phyloP scores from a whole-genome alignment of 2,888 invertebrate genomes.

The Tinea trinotella region DNA sequence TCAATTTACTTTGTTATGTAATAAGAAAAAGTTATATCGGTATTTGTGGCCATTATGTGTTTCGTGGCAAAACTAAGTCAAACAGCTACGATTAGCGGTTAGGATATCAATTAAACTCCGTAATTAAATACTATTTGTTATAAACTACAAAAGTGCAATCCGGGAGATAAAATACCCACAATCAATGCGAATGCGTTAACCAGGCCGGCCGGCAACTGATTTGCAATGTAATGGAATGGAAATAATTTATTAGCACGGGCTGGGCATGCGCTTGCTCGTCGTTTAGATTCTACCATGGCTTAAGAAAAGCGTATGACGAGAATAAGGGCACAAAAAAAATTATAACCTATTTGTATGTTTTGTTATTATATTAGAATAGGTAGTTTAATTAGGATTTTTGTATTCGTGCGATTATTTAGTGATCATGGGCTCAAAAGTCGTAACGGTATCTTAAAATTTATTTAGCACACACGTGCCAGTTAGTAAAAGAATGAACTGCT shows the following conservation, averaged over 20 bases:
- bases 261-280: no score
- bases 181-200: not conserved
- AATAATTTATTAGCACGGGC: no score
- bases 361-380: not conserved
- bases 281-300: no score
- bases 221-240: not conserved
- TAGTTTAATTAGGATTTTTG: not conserved
- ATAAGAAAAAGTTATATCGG: not conserved
- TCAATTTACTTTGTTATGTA: not conserved
- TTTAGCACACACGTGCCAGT: conserved; percentile 10
- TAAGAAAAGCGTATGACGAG: no score
- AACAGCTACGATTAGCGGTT: not conserved
- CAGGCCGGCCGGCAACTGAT: conserved; percentile 6
- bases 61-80: not conserved
- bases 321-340: no score
- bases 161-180: not conserved
- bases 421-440: not conserved
- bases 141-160: conserved; percentile 18
- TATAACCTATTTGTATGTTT: no score
- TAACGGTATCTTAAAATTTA: conserved; percentile 10
- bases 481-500: not conserved
- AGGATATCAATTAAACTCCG: not conserved
- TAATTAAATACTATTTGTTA: conserved; percentile 14
- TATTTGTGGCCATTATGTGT: not conserved
- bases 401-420: not conserved